phyloP scores from a whole-genome alignment of 2,888 invertebrate species.

The Lagria hirta region DNA sequence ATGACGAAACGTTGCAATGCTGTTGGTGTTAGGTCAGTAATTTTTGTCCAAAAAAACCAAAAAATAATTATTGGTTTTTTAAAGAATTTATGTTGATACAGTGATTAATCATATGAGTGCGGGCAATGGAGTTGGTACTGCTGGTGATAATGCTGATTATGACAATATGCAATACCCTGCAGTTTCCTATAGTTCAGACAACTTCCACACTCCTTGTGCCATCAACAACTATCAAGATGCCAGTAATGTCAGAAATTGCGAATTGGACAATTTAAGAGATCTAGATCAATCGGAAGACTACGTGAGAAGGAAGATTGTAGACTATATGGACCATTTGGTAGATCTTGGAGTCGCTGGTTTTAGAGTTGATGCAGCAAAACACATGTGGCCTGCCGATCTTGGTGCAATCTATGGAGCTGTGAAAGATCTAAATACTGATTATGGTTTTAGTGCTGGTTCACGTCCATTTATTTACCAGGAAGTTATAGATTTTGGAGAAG shows the following conservation, averaged over 20 bases:
- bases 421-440: conserved; percentile 61
- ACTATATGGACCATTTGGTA: conserved; percentile 57
- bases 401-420: conserved; percentile 57
- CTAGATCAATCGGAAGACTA: conserved; percentile 46
- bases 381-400: conserved; percentile 61
- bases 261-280: conserved; percentile 55
- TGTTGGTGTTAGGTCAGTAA: conserved; percentile 72
- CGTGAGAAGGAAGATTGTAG: conserved; percentile 55
- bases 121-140: conserved; percentile 59
- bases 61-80: conserved; percentile 20
- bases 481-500: conserved; percentile 71
- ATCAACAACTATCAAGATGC: conserved; percentile 69
- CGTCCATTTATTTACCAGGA: conserved; percentile 74
- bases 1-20: conserved; percentile 81
- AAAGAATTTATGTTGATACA: conserved; percentile 70
- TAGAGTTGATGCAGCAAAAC: conserved; percentile 58
- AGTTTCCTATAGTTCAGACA: conserved; percentile 65
- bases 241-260: conserved; percentile 58
- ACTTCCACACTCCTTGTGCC: conserved; percentile 70
- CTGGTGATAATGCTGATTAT: conserved; percentile 60
- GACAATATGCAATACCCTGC: conserved; percentile 52
- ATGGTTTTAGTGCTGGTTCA: conserved; percentile 64
- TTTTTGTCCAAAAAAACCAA: no score
- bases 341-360: conserved; percentile 61
- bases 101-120: conserved; percentile 79